These are phyloP conservation scores for Blastobasis adustella DNA, from an alignment of 2,888 invertebrate genomes.

Conservation along the genomic window DNA sequence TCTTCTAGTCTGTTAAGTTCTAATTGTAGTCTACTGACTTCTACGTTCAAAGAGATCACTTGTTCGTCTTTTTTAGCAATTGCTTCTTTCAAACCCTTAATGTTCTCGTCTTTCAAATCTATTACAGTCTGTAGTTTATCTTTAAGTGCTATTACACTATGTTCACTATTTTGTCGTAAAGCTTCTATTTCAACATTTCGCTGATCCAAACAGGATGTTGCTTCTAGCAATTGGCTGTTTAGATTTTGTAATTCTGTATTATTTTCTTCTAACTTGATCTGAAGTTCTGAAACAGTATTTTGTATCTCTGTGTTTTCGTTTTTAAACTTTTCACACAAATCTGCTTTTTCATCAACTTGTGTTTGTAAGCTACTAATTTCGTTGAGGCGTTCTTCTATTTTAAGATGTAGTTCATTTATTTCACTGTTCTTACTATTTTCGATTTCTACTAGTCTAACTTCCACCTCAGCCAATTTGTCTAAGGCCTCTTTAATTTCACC, in stretches of 20 bases:
- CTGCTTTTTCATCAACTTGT: slow-evolving; percentile 26
- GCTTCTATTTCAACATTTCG: slow-evolving; percentile 58
- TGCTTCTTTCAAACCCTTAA: slow-evolving; percentile 38
- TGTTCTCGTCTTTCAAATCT: slow-evolving; percentile 43
- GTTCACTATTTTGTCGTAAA: slow-evolving; percentile 49
- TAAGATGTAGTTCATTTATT: slow-evolving; percentile 21
- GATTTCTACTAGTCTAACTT: slow-evolving; percentile 27
- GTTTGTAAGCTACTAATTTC: slow-evolving; percentile 27
- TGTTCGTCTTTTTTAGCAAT: slow-evolving; percentile 46
- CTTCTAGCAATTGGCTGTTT: slow-evolving; percentile 23
- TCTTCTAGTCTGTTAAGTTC: slow-evolving; percentile 40
- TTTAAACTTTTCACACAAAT: slow-evolving; percentile 23
- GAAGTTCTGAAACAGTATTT: slow-evolving; percentile 25
- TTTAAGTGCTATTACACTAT: slow-evolving; percentile 45
- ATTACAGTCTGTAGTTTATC: slow-evolving; percentile 55
- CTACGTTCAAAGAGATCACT: slow-evolving; percentile 47
- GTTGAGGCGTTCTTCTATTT: slow-evolving; percentile 22
- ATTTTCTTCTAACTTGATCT: slow-evolving; percentile 23
- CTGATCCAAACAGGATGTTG: slow-evolving; percentile 25
- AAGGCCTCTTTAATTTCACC: slow-evolving; percentile 35
- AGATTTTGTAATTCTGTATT: slow-evolving; percentile 27
- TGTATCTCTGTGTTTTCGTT: slow-evolving; percentile 24
- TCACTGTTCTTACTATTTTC: slow-evolving; percentile 25
- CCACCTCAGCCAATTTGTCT: slow-evolving; percentile 28
- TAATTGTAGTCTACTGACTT: slow-evolving; percentile 45